Percentiles rank a stretch among this genome's conserved stretches.
Evolutionary conservation across 1,140 invertebrate genomes (phyloP).

Genomic region (Caenorhabditis latens): DNA sequence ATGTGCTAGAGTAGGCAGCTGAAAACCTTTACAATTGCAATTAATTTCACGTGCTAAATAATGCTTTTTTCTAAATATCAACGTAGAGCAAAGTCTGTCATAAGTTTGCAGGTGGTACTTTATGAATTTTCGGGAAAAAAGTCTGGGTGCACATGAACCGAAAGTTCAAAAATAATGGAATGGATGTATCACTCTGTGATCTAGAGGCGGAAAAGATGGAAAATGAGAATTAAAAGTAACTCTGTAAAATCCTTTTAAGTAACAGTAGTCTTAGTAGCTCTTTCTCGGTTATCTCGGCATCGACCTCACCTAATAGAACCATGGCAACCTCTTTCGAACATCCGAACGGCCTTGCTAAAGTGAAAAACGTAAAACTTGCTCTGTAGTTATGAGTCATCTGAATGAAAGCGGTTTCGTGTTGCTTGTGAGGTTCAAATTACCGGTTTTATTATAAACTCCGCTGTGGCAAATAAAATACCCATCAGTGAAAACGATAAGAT

Average conservation of each 20-base stretch:
- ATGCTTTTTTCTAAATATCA: neutral
- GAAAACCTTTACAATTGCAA: neutral
- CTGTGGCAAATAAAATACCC: constrained; percentile 15
- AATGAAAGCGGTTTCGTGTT: neutral
- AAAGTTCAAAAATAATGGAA: neutral
- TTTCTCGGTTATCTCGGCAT: neutral
- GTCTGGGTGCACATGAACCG: neutral
- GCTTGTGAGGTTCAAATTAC: neutral
- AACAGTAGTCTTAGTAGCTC: no score
- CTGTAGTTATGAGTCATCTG: constrained; percentile 30
- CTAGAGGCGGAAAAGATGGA: no score
- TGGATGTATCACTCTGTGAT: no score
- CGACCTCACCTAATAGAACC: neutral
- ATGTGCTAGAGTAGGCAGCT: constrained; percentile 27
- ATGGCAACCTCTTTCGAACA: constrained; percentile 1
- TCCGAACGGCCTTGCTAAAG: neutral
- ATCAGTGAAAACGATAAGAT: constrained; percentile 16
- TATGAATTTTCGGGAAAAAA: neutral
- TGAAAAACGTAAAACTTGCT: constrained; percentile 39
- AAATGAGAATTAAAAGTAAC: neutral
- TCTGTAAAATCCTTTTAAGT: no score
- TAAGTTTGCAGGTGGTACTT: neutral
- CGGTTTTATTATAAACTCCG: constrained; percentile 22
- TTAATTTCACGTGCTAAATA: neutral
- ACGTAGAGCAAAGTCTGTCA: neutral